Percentiles rank a stretch among this genome's conserved stretches.
phyloP scores from a whole-genome alignment of 2,797 vertebrate genomes.

The Lepus townsendii region DNA sequence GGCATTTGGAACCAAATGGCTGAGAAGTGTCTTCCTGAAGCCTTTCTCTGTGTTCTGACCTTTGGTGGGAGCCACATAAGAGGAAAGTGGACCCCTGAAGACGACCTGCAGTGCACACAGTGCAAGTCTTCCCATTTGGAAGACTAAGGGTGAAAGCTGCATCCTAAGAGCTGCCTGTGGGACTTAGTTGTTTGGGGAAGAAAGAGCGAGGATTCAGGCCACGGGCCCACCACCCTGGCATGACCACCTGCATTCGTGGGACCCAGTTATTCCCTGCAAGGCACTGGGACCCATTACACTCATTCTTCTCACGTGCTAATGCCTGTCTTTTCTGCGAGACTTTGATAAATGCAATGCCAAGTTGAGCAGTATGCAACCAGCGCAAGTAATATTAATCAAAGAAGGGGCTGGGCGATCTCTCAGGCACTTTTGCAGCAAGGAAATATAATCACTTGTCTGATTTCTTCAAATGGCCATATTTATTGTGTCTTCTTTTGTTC shows the following conservation, averaged over 20 bases:
- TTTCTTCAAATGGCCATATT: conserved; percentile 73
- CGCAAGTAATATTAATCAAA: conserved; percentile 79
- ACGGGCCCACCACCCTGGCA: neutral
- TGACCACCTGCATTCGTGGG: neutral
- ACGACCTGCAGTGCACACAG: accelerated
- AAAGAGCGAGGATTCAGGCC: neutral
- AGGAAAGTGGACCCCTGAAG: neutral
- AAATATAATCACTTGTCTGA: conserved; percentile 73
- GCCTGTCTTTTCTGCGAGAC: conserved; percentile 87
- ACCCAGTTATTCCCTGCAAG: conserved; percentile 57
- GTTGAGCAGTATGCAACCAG: conserved; percentile 80
- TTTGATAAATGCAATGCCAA: conserved; percentile 87
- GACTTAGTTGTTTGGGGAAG: neutral
- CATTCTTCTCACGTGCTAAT: conserved; percentile 75
- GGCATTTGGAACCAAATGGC: neutral
- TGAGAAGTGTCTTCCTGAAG: neutral
- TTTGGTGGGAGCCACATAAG: neutral
- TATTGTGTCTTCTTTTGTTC: neutral
- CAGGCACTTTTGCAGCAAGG: conserved; percentile 10
- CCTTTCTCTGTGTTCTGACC: neutral
- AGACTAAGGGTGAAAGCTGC: neutral
- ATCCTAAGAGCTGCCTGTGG: neutral
- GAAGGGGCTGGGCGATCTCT: conserved; percentile 67
- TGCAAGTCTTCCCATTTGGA: neutral
- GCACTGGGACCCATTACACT: conserved; percentile 14